Percentiles rank a stretch among this genome's conserved stretches.
These are phyloP conservation scores for Drosophila pallidifrons DNA, from an alignment of 1,140 invertebrate genomes.

Conservation along the genomic window DNA sequence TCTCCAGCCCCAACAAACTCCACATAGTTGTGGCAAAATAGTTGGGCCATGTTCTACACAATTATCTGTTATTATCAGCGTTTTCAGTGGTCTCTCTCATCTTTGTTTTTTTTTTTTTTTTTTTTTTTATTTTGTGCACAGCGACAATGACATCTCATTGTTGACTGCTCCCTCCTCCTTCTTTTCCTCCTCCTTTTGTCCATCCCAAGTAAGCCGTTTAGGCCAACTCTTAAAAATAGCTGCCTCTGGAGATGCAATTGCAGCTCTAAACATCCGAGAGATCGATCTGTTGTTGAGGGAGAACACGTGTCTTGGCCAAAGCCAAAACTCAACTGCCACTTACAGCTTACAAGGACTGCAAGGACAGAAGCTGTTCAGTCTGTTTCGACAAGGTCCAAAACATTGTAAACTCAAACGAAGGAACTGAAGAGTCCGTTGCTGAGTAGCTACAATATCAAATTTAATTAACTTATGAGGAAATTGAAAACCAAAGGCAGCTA, in stretches of 20 bases:
- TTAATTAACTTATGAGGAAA: conserved; percentile 1
- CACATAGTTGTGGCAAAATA: conserved; percentile 63
- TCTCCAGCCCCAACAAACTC: background rate
- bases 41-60: conserved; percentile 84
- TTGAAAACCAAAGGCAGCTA: too few relatives aligned
- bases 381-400: conserved; percentile 19
- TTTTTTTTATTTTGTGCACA: conserved; percentile 6
- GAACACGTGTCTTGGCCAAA: conserved; percentile 68
- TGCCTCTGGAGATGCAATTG: conserved; percentile 60
- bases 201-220: conserved; percentile 57
- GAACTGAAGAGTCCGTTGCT: background rate
- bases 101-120: background rate
- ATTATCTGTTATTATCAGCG: conserved; percentile 83
- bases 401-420: background rate
- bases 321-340: conserved; percentile 9
- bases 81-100: conserved; percentile 49
- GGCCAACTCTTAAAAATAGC: conserved; percentile 78
- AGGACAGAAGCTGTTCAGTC: conserved; percentile 1
- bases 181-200: background rate
- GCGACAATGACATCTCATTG: conserved; percentile 79
- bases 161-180: conserved; percentile 7
- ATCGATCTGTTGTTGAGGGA: conserved; percentile 60
- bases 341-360: background rate
- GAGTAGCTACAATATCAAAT: background rate
- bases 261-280: conserved; percentile 8